phyloP scores from a whole-genome alignment of 2,797 vertebrate genomes.

The Hippopotamyrus pictus region DNA sequence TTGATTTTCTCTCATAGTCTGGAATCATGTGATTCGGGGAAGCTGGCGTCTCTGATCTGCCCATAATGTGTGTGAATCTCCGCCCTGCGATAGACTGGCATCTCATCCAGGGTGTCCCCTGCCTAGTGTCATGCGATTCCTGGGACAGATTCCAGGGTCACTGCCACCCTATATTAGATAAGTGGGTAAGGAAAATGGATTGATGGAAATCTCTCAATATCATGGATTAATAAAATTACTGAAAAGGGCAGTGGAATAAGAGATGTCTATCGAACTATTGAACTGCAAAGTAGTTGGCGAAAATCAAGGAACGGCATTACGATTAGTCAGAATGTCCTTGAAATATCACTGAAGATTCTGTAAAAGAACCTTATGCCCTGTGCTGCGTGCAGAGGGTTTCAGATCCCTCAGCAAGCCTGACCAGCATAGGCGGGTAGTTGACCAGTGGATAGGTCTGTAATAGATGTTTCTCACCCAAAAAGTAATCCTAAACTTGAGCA shows the following conservation, averaged over 20 bases:
- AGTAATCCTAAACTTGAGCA: neutral
- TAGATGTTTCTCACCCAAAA: neutral
- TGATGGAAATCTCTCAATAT: neutral
- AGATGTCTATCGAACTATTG: neutral
- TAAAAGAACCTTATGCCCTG: neutral
- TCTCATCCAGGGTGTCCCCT: neutral
- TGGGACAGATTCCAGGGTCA: neutral
- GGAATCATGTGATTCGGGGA: neutral
- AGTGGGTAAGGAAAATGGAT: neutral
- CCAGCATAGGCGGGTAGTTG: neutral
- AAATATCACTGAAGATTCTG: neutral
- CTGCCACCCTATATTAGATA: neutral
- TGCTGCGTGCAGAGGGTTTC: neutral
- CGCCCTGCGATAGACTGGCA: neutral
- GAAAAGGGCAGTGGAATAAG: neutral
- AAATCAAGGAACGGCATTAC: neutral
- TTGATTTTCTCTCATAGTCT: neutral
- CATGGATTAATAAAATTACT: constrained; percentile 3
- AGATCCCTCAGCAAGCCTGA: neutral
- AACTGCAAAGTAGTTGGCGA: neutral
- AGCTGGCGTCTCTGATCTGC: neutral
- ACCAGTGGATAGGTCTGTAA: neutral
- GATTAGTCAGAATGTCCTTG: neutral
- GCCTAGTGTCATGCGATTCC: neutral
- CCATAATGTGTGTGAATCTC: neutral